phyloP scores from a whole-genome alignment of 2,888 invertebrate species.

The Drosophila prostipennis region DNA sequence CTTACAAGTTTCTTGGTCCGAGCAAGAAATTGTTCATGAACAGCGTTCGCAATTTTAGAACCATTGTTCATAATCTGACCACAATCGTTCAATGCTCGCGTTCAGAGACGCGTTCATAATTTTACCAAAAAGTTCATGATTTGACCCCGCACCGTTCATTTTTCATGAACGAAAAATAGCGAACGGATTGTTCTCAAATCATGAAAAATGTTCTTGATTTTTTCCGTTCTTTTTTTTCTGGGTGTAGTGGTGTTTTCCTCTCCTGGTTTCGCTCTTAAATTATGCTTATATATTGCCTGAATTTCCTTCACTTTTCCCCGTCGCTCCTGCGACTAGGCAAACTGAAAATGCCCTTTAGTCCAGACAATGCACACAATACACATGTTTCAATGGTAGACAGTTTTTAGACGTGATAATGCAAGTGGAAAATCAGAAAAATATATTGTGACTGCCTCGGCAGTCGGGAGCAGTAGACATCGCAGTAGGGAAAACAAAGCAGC shows the following conservation, averaged over 20 bases:
- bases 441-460: slow-evolving; percentile 47
- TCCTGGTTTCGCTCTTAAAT: slow-evolving; percentile 42
- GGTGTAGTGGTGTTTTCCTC: slow-evolving; percentile 4
- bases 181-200: too few relatives aligned
- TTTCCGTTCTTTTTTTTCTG: too few relatives aligned
- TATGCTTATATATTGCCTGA: slow-evolving; percentile 51
- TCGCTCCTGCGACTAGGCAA: slow-evolving; percentile 3
- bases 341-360: slow-evolving; percentile 32
- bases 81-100: too few relatives aligned
- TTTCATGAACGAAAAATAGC: too few relatives aligned
- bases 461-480: slow-evolving; percentile 47
- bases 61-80: too few relatives aligned
- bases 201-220: too few relatives aligned
- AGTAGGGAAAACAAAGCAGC: slow-evolving; percentile 14
- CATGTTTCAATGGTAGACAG: slow-evolving; percentile 60
- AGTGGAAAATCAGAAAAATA: slow-evolving; percentile 65
- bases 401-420: slow-evolving; percentile 69
- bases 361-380: slow-evolving; percentile 47
- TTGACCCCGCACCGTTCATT: too few relatives aligned
- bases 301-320: slow-evolving; percentile 14
- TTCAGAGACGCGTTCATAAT: too few relatives aligned
- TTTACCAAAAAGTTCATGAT: too few relatives aligned
- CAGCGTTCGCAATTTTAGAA: too few relatives aligned
- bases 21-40: too few relatives aligned
- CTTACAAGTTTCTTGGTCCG: too few relatives aligned